Evolutionary conservation across 2,113 vertebrate species (phyloP), one percentile per base, ranked within the genome.

Genomic region (Anarrhichthys ocellatus): DNA sequence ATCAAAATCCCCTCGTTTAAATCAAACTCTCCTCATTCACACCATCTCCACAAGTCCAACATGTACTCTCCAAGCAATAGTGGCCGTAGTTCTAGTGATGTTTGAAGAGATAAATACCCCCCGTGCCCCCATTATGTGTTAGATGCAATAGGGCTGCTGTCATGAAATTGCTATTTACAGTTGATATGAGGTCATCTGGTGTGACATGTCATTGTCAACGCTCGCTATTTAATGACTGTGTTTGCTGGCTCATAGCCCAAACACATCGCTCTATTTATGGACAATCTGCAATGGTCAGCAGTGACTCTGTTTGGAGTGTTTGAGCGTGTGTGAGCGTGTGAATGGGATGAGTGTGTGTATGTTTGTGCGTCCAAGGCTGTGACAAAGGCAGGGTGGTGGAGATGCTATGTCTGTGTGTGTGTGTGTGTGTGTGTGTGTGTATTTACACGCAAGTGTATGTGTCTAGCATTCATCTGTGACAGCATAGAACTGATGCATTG

Each of bases 121-220:
- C 4, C 17, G 20, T 29, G 7, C 52, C 17, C 66, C 44, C 58
- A 24, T 62, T 82, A 65, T 83, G 69, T 64, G 29, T 22, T 10
- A 8, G 27, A 65, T 61, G 48, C 34, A 81, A 61, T 13, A 64
- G 58, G 68, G 74, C 46, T 48, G 66, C 67, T 78, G 66, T 66
- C 63, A 80, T 59, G 65, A 78, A 87, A 46, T 80, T 63, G n/a
- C 74, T 87, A 69, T 86, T 86, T 85, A 71, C 68, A 70, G 50
- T 68, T 81, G 67, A 80, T 77, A 40, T 87, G 85, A 91, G 71
- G 73, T 88, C 82, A 89, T 86, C 13, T 42, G 54, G 13, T 69
- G 61, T 76, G 87, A 89, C 86, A 66, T 71, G 71, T 78, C 85
- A 76, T 79, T 87, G 69, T 85, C 77, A 68, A 65, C 17, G 40